Evolutionary conservation across 2,888 invertebrate species (phyloP), one percentile per base, ranked within the genome.

Genomic region (Allacma fusca): DNA sequence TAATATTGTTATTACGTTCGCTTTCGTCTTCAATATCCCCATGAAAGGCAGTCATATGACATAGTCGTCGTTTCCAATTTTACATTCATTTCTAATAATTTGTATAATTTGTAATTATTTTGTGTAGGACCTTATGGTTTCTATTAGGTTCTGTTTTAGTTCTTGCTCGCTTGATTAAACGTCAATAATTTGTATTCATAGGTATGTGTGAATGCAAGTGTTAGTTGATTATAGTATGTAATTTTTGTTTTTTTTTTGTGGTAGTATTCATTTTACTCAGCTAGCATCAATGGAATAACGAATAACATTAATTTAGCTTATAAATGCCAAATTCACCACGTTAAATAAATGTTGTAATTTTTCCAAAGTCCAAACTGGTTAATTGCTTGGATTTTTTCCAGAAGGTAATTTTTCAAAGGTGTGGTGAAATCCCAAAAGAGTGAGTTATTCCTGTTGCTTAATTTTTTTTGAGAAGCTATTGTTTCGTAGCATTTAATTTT

Each of bases 101-200:
- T 62, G 62, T 62, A 62, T 24, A 62, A 62, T 62, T 24, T 24
- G 62, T 62, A 62, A 62, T 62, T 62, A 62, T 62, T 62, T 26
- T 62, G 50, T 16, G 16, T 50, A 50, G 50, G 50, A 50, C 16
- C 50, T 50, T 50, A 19, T 50, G 50, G 50, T 50, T 50, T 24
- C 62, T 26, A 21, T 21, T 62, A 23, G 62, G 62, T 24, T 62
- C 62, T 62, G 62, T 62, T 62, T 12, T 62, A 62, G 62, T 62
- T 62, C 21, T 23, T 62, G 2, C n/a, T 62, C 24, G 23, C 23
- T 62, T 62, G 23, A 24, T n/a, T 50, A 19, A 23, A 24, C 24
- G 13, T 62, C 21, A 5, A 12, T 1, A 13, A 19, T 21, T 23
- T 7, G 59, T n/a, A 59, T 59, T 19, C 23, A 19, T 13, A n/a